These are phyloP conservation scores for Myiothlypis coronata DNA, from an alignment of 2,797 vertebrate species.

Conservation along the genomic window DNA sequence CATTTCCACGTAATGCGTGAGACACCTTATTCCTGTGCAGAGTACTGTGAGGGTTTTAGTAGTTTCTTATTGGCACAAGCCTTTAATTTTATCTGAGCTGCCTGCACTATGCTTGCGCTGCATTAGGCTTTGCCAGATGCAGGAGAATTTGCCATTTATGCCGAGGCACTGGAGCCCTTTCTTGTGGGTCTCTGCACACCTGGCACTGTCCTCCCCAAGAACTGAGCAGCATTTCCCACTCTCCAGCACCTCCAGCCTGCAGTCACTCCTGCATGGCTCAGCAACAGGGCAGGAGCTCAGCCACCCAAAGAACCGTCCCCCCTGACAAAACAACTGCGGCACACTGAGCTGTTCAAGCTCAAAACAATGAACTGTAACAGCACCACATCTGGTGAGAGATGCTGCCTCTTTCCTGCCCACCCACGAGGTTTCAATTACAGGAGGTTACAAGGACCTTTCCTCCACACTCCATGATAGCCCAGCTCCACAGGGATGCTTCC, in stretches of 20 bases:
- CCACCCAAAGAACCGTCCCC: background rate
- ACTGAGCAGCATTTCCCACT: background rate
- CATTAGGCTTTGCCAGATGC: background rate
- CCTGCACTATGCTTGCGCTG: background rate
- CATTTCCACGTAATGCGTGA: background rate
- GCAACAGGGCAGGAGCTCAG: background rate
- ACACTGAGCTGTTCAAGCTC: background rate
- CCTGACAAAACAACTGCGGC: background rate
- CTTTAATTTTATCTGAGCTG: background rate
- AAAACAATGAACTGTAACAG: background rate
- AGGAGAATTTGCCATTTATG: background rate
- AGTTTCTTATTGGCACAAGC: background rate
- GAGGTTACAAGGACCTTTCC: background rate
- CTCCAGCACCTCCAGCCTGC: background rate
- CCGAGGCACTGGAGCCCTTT: background rate
- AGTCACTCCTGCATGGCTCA: background rate
- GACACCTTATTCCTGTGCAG: background rate
- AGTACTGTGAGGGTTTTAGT: background rate
- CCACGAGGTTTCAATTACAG: background rate
- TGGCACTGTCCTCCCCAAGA: background rate
- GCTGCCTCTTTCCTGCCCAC: too few relatives aligned
- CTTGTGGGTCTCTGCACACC: background rate
- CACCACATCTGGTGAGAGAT: background rate
- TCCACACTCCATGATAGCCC: background rate
- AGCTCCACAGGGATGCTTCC: background rate